A percentile compares a stretch with the other conserved stretches of the same genome.
These are phyloP conservation scores for Batillaria attramentaria DNA, from an alignment of 1,140 invertebrate genomes.

Conservation along the genomic window DNA sequence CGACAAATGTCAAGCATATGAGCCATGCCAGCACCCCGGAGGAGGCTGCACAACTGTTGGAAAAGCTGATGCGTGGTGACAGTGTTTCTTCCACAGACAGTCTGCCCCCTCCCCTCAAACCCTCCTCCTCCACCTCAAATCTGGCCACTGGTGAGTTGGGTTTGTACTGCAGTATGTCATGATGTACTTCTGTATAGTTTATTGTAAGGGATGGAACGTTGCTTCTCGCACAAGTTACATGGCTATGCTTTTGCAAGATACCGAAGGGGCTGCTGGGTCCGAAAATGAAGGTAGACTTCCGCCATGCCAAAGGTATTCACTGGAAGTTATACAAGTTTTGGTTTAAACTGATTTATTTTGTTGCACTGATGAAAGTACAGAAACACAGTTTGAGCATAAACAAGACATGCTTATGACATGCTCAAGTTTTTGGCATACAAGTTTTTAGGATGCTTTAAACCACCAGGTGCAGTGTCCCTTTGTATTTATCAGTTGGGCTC, in stretches of 20 bases:
- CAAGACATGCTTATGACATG: too few relatives aligned
- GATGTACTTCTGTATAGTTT: not conserved
- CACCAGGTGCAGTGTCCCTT: not conserved
- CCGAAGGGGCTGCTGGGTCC: too few relatives aligned
- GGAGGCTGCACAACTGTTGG: conserved; percentile 64
- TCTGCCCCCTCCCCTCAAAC: conserved; percentile 47
- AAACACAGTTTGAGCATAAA: too few relatives aligned
- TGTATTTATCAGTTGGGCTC: not conserved
- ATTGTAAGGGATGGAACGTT: not conserved
- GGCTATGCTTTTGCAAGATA: not conserved
- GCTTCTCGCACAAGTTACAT: not conserved
- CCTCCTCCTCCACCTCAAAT: conserved; percentile 36
- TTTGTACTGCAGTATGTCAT: not conserved
- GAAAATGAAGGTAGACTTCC: too few relatives aligned
- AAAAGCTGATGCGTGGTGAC: conserved; percentile 52
- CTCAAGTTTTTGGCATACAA: too few relatives aligned
- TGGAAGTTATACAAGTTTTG: not conserved
- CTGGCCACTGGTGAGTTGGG: conserved; percentile 34
- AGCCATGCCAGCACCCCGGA: conserved; percentile 58
- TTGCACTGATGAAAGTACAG: too few relatives aligned
- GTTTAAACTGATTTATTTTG: too few relatives aligned
- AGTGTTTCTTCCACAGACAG: conserved; percentile 15
- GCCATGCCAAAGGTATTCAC: not conserved
- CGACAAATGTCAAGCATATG: conserved; percentile 65
- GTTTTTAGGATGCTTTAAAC: too few relatives aligned